These are phyloP conservation scores for Nanorana parkeri DNA, from an alignment of 2,113 vertebrate species.

Conservation along the genomic window DNA sequence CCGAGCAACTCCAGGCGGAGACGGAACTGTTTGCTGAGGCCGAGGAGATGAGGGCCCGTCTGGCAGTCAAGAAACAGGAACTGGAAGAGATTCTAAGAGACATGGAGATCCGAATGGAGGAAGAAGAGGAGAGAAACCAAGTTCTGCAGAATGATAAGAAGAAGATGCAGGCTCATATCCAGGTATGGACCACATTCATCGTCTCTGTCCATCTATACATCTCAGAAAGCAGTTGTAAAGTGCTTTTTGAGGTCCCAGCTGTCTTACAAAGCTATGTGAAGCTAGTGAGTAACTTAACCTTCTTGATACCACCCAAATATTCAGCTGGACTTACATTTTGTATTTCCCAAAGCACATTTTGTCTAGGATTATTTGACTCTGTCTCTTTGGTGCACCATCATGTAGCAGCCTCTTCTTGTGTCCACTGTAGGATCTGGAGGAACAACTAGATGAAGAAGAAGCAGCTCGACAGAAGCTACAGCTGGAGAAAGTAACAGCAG, in stretches of 20 bases:
- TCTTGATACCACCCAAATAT: no score
- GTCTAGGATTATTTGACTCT: not conserved
- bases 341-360: no score
- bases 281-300: no score
- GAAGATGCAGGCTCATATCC: slow-evolving; percentile 96
- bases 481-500: slow-evolving; percentile 95
- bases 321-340: no score
- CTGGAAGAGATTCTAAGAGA: slow-evolving; percentile 97
- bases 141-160: slow-evolving; percentile 95
- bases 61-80: slow-evolving; percentile 95
- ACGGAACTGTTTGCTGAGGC: slow-evolving; percentile 96
- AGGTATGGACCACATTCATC: slow-evolving; percentile 72
- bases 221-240: no score
- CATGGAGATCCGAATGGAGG: slow-evolving; percentile 94
- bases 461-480: slow-evolving; percentile 96
- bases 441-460: slow-evolving; percentile 96
- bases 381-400: no score
- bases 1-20: slow-evolving; percentile 96
- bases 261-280: no score
- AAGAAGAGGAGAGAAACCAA: slow-evolving; percentile 96
- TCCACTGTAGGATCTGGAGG: slow-evolving; percentile 87
- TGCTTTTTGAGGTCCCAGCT: no score
- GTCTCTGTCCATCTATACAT: no score
- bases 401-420: not conserved
- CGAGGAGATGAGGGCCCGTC: slow-evolving; percentile 95